Base-by-base conservation (phyloP, 2,113 vertebrate species). In the Pagrus major region DNA sequence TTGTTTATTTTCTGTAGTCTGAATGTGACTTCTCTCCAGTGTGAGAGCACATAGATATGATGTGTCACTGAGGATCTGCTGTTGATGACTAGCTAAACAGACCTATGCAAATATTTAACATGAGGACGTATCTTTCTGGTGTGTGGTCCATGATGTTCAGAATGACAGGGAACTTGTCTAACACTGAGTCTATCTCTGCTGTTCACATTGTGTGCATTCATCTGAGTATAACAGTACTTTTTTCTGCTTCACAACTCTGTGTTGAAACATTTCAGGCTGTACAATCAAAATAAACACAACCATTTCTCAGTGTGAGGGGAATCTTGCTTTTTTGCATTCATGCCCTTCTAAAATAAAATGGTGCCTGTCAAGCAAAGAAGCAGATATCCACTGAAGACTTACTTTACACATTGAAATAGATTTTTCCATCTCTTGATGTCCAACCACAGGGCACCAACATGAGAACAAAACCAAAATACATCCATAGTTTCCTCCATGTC, bases 201-300 rank as follows among this genome's bases (percentile, higher is more conserved):
- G 44, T 58, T 71, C 67, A 65, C 35, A 2, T 21, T 54, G n/a
- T 23, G 23, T 52, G 54, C 25, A 27, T 46, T 71, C 16, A 37
- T 63, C 6, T 25, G 3, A 35, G 11, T 12, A 5, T 63, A 18
- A 9, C n/a, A 39, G 9, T 4, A 2, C 12, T 21, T 71, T 44
- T 7, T 31, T 67, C 3, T 44, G 25, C 46, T 42, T 27, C 5
- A 33, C 27, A 6, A 14, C 0, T 42, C 70, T 33, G 27, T 18
- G 47, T 35, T 35, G 9, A n/a, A 55, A 35, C 67, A 11, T 46
- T 64, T 33, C 15, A 41, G 21, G 39, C 54, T 76, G 46, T 64
- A 56, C 8, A 27, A 55, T 55, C 14, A 39, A 47, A 89, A 85
- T 89, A 87, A 89, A 85, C 14, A n/a, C 9, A 9, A 3, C 10